These are phyloP conservation scores for Vandiemenella viatica DNA, from an alignment of 2,888 invertebrate genomes.

Conservation along the genomic window DNA sequence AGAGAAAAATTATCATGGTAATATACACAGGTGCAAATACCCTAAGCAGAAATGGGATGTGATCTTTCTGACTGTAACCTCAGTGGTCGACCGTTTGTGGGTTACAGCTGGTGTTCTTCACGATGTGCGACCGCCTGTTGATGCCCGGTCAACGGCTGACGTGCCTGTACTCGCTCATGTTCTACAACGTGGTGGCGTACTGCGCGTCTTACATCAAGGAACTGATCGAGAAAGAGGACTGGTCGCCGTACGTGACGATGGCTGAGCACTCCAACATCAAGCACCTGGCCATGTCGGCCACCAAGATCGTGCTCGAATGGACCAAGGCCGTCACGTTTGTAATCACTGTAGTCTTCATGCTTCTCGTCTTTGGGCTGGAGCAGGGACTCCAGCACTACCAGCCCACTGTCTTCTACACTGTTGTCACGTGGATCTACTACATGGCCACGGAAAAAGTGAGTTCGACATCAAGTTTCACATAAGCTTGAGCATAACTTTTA, in stretches of 20 bases:
- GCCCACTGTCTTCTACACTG: conserved; percentile 48
- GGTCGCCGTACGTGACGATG: conserved; percentile 60
- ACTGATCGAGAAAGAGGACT: conserved; percentile 56
- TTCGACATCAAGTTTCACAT: too few relatives aligned
- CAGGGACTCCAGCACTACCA: conserved; percentile 59
- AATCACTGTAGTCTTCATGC: conserved; percentile 59
- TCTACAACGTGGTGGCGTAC: conserved; percentile 67
- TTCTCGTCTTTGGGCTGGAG: conserved; percentile 57
- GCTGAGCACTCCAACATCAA: conserved; percentile 55
- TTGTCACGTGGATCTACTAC: conserved; percentile 53
- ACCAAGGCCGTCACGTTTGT: conserved; percentile 67
- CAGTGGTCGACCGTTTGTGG: too few relatives aligned
- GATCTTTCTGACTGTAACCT: too few relatives aligned
- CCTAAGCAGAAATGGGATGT: too few relatives aligned
- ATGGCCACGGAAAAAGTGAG: conserved; percentile 55
- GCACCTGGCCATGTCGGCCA: conserved; percentile 66
- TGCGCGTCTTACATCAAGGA: conserved; percentile 61
- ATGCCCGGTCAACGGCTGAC: conserved; percentile 41
- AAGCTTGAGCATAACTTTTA: too few relatives aligned
- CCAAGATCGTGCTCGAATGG: conserved; percentile 66
- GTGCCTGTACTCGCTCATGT: conserved; percentile 61
- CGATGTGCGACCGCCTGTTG: conserved; percentile 52
- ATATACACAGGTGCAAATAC: too few relatives aligned
- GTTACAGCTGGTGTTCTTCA: conserved; percentile 52
- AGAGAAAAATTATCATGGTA: too few relatives aligned